These are phyloP conservation scores for Neopipo cinnamomea DNA, from an alignment of 2,113 vertebrate species.

Conservation along the genomic window DNA sequence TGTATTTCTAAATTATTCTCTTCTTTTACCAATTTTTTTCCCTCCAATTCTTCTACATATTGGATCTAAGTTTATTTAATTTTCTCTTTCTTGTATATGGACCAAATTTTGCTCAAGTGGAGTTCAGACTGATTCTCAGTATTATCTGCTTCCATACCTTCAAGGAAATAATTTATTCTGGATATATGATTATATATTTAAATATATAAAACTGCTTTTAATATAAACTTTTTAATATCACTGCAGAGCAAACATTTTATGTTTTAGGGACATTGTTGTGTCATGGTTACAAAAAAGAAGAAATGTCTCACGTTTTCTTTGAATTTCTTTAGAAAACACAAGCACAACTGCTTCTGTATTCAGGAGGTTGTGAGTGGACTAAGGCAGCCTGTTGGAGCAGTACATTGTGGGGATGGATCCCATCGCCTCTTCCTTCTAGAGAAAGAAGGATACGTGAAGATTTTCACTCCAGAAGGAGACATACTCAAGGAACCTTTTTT, in stretches of 20 bases:
- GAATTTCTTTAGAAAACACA: slow-evolving; percentile 88
- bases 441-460: slow-evolving; percentile 94
- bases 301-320: slow-evolving; percentile 22
- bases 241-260: background rate
- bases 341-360: slow-evolving; percentile 97
- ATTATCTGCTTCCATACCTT: background rate
- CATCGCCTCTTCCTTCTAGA: slow-evolving; percentile 96
- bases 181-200: background rate
- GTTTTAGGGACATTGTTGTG: background rate
- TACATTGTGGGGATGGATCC: slow-evolving; percentile 92
- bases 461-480: slow-evolving; percentile 87
- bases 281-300: background rate
- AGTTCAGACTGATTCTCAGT: background rate
- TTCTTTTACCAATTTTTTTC: background rate
- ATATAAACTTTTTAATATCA: background rate
- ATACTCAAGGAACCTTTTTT: slow-evolving; percentile 94
- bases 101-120: background rate
- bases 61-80: background rate
- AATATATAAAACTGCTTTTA: background rate
- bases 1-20: background rate
- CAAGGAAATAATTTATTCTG: background rate
- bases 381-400: slow-evolving; percentile 86
- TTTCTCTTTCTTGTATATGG: background rate
- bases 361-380: slow-evolving; percentile 92
- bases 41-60: background rate